phyloP scores from a whole-genome alignment of 2,797 vertebrate genomes.

The Capromys pilorides region DNA sequence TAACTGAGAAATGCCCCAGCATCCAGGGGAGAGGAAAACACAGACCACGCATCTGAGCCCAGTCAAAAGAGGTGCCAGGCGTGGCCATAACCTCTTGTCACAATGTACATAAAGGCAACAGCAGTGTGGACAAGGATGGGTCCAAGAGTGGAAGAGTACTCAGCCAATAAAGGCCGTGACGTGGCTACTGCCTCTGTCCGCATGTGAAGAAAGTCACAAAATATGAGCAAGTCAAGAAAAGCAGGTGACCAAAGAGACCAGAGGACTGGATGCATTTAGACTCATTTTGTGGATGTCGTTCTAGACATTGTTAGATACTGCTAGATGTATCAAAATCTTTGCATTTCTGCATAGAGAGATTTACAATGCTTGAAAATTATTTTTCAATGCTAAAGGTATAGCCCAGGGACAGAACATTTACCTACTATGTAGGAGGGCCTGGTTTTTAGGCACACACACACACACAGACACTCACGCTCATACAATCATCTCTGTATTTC shows the following conservation, averaged over 20 bases:
- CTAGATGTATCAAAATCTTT: not conserved
- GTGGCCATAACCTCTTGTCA: rapidly evolving
- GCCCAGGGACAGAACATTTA: not conserved
- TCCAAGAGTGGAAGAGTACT: not conserved
- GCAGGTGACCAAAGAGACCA: not conserved
- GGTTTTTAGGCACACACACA: not conserved
- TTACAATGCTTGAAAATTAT: not conserved
- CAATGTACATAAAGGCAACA: not conserved
- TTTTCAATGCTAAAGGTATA: not conserved
- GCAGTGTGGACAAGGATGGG: not conserved
- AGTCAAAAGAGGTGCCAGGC: not conserved
- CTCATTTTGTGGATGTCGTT: not conserved
- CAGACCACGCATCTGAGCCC: rapidly evolving
- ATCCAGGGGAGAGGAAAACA: not conserved
- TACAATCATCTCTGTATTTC: not conserved
- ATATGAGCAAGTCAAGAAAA: not conserved
- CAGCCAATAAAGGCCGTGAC: not conserved
- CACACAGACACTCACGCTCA: not conserved
- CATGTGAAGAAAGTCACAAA: not conserved
- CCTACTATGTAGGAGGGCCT: not conserved
- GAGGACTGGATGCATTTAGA: not conserved
- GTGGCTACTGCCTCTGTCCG: rapidly evolving
- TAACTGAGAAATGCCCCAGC: not conserved
- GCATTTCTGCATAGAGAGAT: not conserved
- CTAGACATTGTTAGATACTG: slow-evolving; percentile 16